Conservation (phyloP, 2,113 vertebrate genomes). For the Alectura lathami region DNA sequence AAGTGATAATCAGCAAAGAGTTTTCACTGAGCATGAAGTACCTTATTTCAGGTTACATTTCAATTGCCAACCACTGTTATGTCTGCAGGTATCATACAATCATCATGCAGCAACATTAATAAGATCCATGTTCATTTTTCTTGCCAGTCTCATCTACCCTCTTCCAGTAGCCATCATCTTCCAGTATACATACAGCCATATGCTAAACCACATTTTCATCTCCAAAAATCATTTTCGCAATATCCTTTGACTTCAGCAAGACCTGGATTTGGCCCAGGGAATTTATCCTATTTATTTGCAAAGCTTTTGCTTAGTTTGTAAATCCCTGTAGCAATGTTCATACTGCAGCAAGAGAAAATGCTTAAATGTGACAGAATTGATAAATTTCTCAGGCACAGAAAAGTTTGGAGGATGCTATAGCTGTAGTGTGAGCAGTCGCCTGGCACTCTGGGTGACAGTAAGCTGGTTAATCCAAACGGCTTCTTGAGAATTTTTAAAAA, state of each 20-base stretch:
- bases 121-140: neutral
- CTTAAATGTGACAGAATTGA: slow-evolving; percentile 40
- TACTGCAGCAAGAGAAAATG: neutral
- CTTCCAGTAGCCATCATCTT: neutral
- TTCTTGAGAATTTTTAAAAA: neutral
- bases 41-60: neutral
- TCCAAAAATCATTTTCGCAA: neutral
- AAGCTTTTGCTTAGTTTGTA: slow-evolving; percentile 38
- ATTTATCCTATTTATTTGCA: slow-evolving; percentile 52
- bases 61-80: neutral
- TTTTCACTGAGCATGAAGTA: neutral
- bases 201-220: neutral
- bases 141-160: neutral
- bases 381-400: slow-evolving; percentile 26
- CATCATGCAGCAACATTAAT: neutral
- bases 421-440: neutral
- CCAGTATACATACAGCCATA: neutral
- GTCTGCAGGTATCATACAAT: neutral
- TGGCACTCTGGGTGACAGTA: neutral
- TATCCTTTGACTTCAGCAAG: slow-evolving; percentile 11
- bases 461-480: neutral
- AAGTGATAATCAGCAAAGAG: neutral
- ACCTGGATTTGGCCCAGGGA: slow-evolving; percentile 31
- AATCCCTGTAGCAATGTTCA: slow-evolving; percentile 23
- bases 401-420: slow-evolving; percentile 1